Conservation (phyloP, 2,113 vertebrate species). For the Anolis carolinensis region DNA sequence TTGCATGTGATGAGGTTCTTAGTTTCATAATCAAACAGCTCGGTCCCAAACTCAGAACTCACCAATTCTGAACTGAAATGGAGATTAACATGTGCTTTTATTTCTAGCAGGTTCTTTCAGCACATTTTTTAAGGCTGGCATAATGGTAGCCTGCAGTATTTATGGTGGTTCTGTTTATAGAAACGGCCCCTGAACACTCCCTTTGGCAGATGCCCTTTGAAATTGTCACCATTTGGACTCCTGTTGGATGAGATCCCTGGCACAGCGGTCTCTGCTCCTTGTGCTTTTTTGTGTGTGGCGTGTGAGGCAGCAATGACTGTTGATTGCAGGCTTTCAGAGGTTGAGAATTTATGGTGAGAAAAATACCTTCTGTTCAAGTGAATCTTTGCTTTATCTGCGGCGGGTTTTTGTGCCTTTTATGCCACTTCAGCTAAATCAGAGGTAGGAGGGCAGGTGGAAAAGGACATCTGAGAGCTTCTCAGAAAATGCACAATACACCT, state of each 20-base stretch:
- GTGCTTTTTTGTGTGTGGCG: background rate
- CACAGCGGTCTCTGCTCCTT: slow-evolving; percentile 14
- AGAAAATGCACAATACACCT: background rate
- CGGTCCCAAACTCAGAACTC: background rate
- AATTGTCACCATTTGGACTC: slow-evolving; percentile 44
- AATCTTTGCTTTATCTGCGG: slow-evolving; percentile 26
- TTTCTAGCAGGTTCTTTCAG: background rate
- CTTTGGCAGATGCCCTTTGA: slow-evolving; percentile 20
- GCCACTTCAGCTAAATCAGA: background rate
- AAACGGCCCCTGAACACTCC: background rate
- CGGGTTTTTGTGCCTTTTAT: slow-evolving; percentile 34
- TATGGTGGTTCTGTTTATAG: background rate
- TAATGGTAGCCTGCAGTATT: background rate
- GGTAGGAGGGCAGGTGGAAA: slow-evolving; percentile 20
- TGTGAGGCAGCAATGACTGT: slow-evolving; percentile 16
- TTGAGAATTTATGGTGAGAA: slow-evolving; percentile 73
- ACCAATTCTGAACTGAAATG: background rate
- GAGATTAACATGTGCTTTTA: background rate
- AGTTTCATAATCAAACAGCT: background rate
- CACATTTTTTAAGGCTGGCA: background rate
- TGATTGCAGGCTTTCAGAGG: slow-evolving; percentile 9
- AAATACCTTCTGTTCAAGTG: slow-evolving; percentile 64
- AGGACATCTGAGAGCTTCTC: slow-evolving; percentile 30
- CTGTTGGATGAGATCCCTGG: slow-evolving; percentile 16
- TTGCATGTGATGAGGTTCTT: no score